phyloP scores from a whole-genome alignment of 2,888 invertebrate species.

The Tachina fera region DNA sequence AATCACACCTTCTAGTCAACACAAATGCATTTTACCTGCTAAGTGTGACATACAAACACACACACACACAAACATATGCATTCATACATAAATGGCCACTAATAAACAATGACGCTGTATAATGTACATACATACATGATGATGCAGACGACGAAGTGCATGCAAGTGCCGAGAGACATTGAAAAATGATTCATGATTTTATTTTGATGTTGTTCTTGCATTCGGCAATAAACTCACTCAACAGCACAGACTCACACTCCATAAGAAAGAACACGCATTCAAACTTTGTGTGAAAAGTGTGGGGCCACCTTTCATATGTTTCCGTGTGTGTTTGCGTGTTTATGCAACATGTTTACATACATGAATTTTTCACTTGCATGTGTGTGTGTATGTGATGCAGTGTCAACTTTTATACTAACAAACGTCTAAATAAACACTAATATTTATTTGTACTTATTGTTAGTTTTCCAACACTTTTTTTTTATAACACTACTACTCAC shows the following conservation, averaged over 20 bases:
- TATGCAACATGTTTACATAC: background rate
- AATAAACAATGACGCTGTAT: conserved; percentile 10
- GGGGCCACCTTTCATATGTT: background rate
- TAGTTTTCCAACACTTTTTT: conserved; percentile 16
- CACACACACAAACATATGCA: background rate
- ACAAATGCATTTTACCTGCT: background rate
- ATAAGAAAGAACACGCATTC: background rate
- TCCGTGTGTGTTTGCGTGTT: background rate
- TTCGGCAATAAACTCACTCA: conserved; percentile 11
- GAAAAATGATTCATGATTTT: conserved; percentile 70
- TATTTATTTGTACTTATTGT: conserved; percentile 54
- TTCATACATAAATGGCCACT: background rate
- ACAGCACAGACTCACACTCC: conserved; percentile 9
- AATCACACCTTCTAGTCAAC: conserved; percentile 70
- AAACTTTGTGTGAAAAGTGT: background rate
- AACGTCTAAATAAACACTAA: conserved; percentile 64
- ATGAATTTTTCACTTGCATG: conserved; percentile 2
- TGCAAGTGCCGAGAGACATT: conserved; percentile 67
- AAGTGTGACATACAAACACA: background rate
- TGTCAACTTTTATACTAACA: conserved; percentile 55
- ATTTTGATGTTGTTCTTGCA: conserved; percentile 29
- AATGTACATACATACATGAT: background rate
- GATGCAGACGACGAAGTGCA: conserved; percentile 46
- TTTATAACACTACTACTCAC: background rate
- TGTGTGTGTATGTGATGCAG: background rate